Conservation (phyloP, 1,140 invertebrate genomes). For the Plodia interpunctella region DNA sequence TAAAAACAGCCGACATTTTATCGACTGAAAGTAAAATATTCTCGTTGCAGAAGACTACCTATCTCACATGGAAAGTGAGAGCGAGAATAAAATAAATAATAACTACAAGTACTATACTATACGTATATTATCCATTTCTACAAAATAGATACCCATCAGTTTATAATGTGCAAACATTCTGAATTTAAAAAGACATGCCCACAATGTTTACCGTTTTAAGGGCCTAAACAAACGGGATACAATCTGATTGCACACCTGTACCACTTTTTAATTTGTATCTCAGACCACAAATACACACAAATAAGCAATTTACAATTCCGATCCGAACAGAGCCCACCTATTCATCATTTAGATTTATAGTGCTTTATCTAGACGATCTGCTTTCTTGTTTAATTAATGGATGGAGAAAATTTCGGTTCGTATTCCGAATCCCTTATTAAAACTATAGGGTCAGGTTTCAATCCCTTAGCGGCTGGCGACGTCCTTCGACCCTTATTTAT, state of each 20-base stretch:
- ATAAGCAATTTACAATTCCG: constrained; percentile 71
- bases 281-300: constrained; percentile 41
- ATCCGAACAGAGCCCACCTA: constrained; percentile 59
- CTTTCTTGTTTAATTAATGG: constrained; percentile 68
- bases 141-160: too few relatives aligned
- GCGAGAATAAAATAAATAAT: too few relatives aligned
- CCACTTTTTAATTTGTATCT: not conserved
- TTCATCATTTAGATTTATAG: constrained; percentile 75
- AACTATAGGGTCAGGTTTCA: constrained; percentile 20
- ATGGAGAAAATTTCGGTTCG: constrained; percentile 35
- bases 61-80: too few relatives aligned
- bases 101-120: too few relatives aligned
- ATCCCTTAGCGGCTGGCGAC: constrained; percentile 12
- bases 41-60: not conserved
- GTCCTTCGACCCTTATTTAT: constrained; percentile 17
- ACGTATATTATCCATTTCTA: too few relatives aligned
- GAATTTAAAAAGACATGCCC: too few relatives aligned
- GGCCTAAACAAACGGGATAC: too few relatives aligned
- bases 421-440: constrained; percentile 20
- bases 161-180: too few relatives aligned
- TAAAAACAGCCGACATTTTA: constrained; percentile 13
- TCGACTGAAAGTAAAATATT: not conserved
- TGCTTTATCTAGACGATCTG: constrained; percentile 66
- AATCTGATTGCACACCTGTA: too few relatives aligned
- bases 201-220: too few relatives aligned